Evolutionary conservation across 2,113 vertebrate species (phyloP).

Genomic region (Mustela nigripes): DNA sequence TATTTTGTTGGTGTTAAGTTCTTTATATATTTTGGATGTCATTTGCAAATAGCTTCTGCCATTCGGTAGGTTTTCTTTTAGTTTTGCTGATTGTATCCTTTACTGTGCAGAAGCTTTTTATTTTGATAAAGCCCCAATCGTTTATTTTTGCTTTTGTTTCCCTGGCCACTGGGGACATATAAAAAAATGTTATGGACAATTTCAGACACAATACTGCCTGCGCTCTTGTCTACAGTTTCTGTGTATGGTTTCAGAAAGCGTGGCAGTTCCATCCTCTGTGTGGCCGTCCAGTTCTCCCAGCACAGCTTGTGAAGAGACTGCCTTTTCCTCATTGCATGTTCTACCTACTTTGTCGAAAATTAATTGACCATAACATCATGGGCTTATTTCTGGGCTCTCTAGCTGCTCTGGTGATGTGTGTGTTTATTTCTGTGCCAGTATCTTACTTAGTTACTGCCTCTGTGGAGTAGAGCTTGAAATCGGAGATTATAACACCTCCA

Average conservation of each 20-base stretch:
- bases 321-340: not conserved
- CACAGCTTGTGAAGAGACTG: not conserved
- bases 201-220: not conserved
- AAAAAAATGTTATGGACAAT: not conserved
- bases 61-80: not conserved
- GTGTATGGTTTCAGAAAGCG: not conserved
- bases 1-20: not conserved
- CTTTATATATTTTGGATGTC: not conserved
- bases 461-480: not conserved
- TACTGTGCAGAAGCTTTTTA: not conserved
- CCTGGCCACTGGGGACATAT: not conserved
- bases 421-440: not conserved
- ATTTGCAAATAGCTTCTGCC: not conserved
- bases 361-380: not conserved
- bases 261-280: not conserved
- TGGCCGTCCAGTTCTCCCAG: not conserved
- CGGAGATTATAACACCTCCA: not conserved
- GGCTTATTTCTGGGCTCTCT: not conserved
- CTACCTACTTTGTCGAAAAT: not conserved
- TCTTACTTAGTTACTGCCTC: not conserved
- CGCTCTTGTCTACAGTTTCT: not conserved
- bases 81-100: not conserved
- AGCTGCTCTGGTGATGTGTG: not conserved
- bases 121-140: not conserved
- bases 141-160: not conserved